These are phyloP conservation scores for Zeugodacus cucurbitae DNA, from an alignment of 1,140 invertebrate genomes.

Conservation along the genomic window DNA sequence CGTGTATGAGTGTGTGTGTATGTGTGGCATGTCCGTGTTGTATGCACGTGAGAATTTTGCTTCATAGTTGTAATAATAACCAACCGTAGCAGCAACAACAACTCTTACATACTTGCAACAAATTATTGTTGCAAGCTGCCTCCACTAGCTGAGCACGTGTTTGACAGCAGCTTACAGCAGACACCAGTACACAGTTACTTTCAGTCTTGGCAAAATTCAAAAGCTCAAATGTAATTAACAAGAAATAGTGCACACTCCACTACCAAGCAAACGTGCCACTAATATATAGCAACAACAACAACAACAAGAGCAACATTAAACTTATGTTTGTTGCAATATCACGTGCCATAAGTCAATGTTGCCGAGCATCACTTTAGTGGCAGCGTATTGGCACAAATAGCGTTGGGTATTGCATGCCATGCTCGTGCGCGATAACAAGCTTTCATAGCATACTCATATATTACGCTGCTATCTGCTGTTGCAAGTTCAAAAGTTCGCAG, in stretches of 20 bases:
- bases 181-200: not conserved
- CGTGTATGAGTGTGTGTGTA: not conserved
- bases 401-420: not conserved
- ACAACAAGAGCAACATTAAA: not conserved
- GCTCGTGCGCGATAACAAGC: not conserved
- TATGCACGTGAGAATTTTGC: not conserved
- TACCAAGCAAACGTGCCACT: not conserved
- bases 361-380: not conserved
- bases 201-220: not conserved
- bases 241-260: not conserved
- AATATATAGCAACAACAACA: not conserved
- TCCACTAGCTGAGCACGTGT: not conserved
- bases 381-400: not conserved
- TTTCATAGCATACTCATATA: not conserved
- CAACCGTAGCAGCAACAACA: not conserved
- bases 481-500: not conserved
- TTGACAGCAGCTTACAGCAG: not conserved
- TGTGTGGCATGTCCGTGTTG: not conserved
- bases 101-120: not conserved
- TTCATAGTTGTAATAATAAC: not conserved
- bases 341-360: constrained; percentile 3
- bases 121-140: not conserved
- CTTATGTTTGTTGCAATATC: not conserved
- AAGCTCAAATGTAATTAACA: constrained; percentile 20
- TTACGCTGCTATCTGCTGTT: not conserved